Conservation (phyloP, 2,797 vertebrate species). For the Atherinosoma microstoma region DNA sequence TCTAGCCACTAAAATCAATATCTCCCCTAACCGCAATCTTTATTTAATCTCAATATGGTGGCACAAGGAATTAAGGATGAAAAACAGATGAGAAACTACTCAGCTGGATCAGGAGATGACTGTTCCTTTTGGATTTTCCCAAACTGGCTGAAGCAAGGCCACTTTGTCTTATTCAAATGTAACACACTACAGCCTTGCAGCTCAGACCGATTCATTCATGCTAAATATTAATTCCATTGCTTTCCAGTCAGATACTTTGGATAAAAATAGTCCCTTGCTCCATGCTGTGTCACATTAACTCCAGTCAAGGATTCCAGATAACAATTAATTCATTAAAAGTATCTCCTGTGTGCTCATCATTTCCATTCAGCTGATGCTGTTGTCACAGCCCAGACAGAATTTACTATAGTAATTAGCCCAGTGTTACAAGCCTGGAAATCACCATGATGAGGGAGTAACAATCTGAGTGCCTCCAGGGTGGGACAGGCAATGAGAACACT, state of each 20-base stretch:
- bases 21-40: slow-evolving; percentile 74
- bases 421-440: slow-evolving; percentile 75
- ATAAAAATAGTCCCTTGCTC: slow-evolving; percentile 46
- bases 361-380: slow-evolving; percentile 54
- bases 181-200: slow-evolving; percentile 1
- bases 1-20: slow-evolving; percentile 79
- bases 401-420: slow-evolving; percentile 76
- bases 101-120: slow-evolving; percentile 25
- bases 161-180: slow-evolving; percentile 18
- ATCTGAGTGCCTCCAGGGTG: slow-evolving; percentile 67
- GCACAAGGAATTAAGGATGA: slow-evolving; percentile 70
- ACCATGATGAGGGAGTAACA: slow-evolving; percentile 71
- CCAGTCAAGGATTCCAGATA: slow-evolving; percentile 52
- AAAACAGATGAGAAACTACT: slow-evolving; percentile 60
- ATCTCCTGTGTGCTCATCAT: slow-evolving; percentile 56
- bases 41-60: slow-evolving; percentile 76
- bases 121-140: slow-evolving; percentile 28
- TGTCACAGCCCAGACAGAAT: slow-evolving; percentile 64
- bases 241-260: slow-evolving; percentile 23
- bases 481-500: slow-evolving; percentile 62
- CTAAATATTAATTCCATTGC: slow-evolving; percentile 30
- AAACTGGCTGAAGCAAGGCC: slow-evolving; percentile 34
- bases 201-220: slow-evolving; percentile 23
- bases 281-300: slow-evolving; percentile 48
- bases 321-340: slow-evolving; percentile 69